Percentiles rank a stretch among this genome's conserved stretches.
Conservation (phyloP, 2,888 invertebrate genomes). For the Leptopilina myrica region DNA sequence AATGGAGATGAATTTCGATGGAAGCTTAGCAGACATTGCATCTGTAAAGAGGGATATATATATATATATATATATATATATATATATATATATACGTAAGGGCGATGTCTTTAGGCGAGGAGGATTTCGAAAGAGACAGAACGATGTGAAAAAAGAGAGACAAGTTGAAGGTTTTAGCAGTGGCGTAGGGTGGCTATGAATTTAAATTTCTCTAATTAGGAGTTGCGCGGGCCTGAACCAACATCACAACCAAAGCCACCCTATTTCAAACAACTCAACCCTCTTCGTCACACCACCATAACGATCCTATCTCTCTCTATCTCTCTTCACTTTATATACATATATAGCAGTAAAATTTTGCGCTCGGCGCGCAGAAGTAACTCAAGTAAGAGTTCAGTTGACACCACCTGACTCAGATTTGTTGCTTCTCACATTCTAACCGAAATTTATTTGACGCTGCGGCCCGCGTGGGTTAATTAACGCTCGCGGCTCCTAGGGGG, state of each 20-base stretch:
- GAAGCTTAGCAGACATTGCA: slow-evolving; percentile 45
- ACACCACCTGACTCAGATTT: slow-evolving; percentile 76
- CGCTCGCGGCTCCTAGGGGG: slow-evolving; percentile 55
- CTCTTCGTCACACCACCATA: slow-evolving; percentile 55
- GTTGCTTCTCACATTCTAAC: slow-evolving; percentile 76
- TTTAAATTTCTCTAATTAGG: slow-evolving; percentile 76
- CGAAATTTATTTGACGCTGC: slow-evolving; percentile 75
- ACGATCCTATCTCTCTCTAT: slow-evolving; percentile 59
- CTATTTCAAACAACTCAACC: slow-evolving; percentile 54
- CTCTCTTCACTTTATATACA: too few relatives aligned
- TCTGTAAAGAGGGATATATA: background rate
- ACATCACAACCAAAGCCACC: slow-evolving; percentile 51
- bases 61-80: too few relatives aligned
- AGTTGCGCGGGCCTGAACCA: slow-evolving; percentile 64
- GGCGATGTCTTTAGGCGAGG: background rate
- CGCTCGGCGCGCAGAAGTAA: slow-evolving; percentile 61
- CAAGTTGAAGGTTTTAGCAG: slow-evolving; percentile 58
- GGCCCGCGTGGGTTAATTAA: slow-evolving; percentile 73
- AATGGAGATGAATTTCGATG: slow-evolving; percentile 39
- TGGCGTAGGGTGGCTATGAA: slow-evolving; percentile 73
- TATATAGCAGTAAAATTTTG: slow-evolving; percentile 61
- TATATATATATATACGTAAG: too few relatives aligned
- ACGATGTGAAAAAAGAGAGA: slow-evolving; percentile 53
- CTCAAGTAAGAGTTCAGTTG: slow-evolving; percentile 72
- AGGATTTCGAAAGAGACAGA: slow-evolving; percentile 47